Conservation (phyloP, 2,888 invertebrate species). For the Hirtodrosophila duncani region DNA sequence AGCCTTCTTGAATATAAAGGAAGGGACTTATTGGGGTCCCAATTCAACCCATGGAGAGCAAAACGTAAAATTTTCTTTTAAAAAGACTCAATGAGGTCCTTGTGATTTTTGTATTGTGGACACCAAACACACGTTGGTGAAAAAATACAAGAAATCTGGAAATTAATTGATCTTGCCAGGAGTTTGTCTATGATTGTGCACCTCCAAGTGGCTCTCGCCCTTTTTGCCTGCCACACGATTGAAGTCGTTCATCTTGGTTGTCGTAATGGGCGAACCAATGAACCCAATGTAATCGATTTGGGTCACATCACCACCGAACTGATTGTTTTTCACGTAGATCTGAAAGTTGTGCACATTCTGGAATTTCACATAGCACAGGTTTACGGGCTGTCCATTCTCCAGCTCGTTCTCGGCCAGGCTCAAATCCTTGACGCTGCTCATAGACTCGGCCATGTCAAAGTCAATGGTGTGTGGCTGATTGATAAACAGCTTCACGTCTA, state of each 20-base stretch:
- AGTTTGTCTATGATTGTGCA: neutral
- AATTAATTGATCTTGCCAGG: too few relatives aligned
- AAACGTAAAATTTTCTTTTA: too few relatives aligned
- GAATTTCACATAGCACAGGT: constrained; percentile 96
- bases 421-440: constrained; percentile 91
- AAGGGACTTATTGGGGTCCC: too few relatives aligned
- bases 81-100: too few relatives aligned
- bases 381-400: constrained; percentile 87
- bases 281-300: constrained; percentile 92
- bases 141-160: constrained; percentile 39
- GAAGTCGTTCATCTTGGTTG: constrained; percentile 98
- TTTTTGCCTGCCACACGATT: constrained; percentile 95
- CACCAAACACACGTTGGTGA: too few relatives aligned
- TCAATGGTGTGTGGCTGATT: constrained; percentile 98
- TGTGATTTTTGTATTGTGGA: too few relatives aligned
- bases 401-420: constrained; percentile 88
- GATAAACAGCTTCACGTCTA: constrained; percentile 95
- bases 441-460: constrained; percentile 94
- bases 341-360: constrained; percentile 98
- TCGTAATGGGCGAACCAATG: constrained; percentile 93
- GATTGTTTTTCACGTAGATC: constrained; percentile 93
- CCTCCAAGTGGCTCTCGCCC: constrained; percentile 90
- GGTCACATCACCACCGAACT: constrained; percentile 89
- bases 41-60: too few relatives aligned
- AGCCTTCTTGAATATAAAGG: too few relatives aligned